phyloP scores from a whole-genome alignment of 1,140 invertebrate species.

The Ganaspis sp. region DNA sequence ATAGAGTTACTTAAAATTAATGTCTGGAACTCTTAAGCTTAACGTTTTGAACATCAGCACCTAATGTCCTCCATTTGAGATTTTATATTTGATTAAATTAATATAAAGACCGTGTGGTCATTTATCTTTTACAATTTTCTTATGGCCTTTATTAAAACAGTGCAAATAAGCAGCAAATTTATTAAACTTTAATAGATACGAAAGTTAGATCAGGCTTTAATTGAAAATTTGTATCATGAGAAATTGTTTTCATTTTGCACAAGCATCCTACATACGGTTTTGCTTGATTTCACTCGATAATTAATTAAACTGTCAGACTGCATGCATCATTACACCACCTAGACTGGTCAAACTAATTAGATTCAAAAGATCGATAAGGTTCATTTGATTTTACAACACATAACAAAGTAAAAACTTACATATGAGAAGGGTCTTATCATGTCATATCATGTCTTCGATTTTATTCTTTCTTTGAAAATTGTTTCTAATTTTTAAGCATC shows the following conservation, averaged over 20 bases:
- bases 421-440: no score
- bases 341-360: background rate
- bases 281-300: background rate
- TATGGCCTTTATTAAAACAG: background rate
- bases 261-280: background rate
- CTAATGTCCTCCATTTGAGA: no score
- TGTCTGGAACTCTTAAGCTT: no score
- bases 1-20: no score
- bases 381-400: constrained; percentile 12
- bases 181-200: background rate
- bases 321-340: constrained; percentile 12
- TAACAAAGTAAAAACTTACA: background rate
- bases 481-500: no score
- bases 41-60: no score
- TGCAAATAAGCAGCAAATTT: background rate
- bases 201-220: background rate
- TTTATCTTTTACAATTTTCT: background rate
- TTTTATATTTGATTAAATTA: background rate
- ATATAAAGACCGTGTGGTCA: background rate
- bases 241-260: constrained; percentile 24
- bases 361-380: constrained; percentile 17
- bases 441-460: no score
- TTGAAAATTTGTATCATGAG: constrained; percentile 27
- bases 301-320: constrained; percentile 19
- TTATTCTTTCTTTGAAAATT: background rate